Conservation (phyloP, 2,113 vertebrate species). For the Nothocercus julius region DNA sequence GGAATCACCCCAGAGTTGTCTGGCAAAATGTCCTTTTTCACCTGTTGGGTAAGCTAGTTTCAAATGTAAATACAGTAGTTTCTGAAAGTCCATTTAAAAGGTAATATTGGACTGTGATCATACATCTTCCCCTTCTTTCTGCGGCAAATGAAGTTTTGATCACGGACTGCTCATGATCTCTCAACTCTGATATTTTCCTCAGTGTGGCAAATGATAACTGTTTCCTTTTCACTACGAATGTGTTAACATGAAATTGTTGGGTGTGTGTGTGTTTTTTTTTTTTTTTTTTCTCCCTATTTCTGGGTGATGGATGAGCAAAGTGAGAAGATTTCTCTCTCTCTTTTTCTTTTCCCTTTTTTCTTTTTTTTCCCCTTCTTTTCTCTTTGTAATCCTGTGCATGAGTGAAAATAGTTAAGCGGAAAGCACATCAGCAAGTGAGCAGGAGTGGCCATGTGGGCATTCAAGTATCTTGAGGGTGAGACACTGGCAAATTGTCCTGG, state of each 20-base stretch:
- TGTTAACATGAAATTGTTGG: too few species aligned
- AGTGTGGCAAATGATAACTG: neutral
- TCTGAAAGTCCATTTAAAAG: neutral
- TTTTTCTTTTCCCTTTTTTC: neutral
- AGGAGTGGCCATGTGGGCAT: neutral
- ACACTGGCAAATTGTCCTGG: neutral
- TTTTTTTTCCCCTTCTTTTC: fast-evolving
- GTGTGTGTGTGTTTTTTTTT: too few species aligned
- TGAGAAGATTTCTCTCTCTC: neutral
- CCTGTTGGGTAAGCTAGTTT: neutral
- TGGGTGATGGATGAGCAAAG: neutral
- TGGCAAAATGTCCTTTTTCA: neutral
- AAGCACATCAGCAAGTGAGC: neutral
- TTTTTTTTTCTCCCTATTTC: too few species aligned
- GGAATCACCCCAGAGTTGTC: neutral
- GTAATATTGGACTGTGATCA: neutral
- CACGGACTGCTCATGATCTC: neutral
- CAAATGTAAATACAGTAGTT: neutral
- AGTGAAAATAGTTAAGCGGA: neutral
- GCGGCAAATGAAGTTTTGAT: neutral
- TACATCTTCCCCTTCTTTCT: fast-evolving
- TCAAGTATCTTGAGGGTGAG: neutral
- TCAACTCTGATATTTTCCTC: neutral
- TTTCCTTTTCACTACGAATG: too few species aligned
- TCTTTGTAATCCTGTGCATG: neutral